A percentile compares a stretch with the other conserved stretches of the same genome.
These are phyloP conservation scores for Rattus rattus DNA, from an alignment of 2,113 vertebrate genomes.

Conservation along the genomic window DNA sequence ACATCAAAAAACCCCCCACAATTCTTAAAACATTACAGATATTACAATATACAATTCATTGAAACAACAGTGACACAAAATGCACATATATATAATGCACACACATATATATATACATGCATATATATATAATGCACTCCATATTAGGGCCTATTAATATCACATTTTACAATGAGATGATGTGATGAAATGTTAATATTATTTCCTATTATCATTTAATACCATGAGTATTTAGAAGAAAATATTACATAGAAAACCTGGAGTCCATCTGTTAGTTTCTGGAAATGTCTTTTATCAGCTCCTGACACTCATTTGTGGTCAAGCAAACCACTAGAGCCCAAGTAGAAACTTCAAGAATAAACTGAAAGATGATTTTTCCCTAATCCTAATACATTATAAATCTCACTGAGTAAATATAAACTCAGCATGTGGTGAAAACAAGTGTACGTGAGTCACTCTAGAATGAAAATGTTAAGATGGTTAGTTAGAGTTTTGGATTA, in stretches of 20 bases:
- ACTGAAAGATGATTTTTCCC: not conserved
- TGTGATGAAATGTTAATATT: not conserved
- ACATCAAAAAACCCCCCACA: not conserved
- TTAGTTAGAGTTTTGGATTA: not conserved
- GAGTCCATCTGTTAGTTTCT: not conserved
- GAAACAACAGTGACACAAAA: not conserved
- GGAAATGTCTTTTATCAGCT: slow-evolving; percentile 19
- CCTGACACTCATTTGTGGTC: not conserved
- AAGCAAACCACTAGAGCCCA: not conserved
- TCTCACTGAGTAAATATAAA: not conserved
- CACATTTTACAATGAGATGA: not conserved
- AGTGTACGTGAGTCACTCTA: not conserved
- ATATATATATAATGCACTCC: not conserved
- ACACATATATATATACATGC: not conserved
- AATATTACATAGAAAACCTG: not conserved
- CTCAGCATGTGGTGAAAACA: not conserved
- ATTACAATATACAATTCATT: not conserved
- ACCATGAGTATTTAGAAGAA: not conserved
- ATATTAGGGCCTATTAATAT: not conserved
- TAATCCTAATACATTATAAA: not conserved
- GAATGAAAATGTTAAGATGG: not conserved
- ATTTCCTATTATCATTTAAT: not conserved
- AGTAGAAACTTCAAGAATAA: not conserved
- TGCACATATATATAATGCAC: not conserved
- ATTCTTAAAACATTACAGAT: not conserved